These are phyloP conservation scores for Rhinolophus ferrumequinum DNA, from an alignment of 2,113 vertebrate genomes.

Conservation along the genomic window DNA sequence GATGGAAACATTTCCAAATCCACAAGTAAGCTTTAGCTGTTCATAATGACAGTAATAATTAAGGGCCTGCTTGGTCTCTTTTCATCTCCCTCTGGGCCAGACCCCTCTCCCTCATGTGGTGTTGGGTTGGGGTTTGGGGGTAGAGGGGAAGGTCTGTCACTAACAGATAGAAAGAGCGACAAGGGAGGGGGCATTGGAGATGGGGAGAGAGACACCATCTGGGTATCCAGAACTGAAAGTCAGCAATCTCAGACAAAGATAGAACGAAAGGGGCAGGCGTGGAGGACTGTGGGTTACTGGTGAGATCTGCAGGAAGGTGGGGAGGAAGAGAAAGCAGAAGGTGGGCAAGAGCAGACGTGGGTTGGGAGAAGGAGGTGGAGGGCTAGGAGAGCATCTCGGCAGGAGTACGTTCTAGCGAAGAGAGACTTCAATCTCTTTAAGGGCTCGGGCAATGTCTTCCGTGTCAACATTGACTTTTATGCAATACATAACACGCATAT, in stretches of 20 bases:
- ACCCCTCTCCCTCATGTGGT: not conserved
- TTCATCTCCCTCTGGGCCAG: not conserved
- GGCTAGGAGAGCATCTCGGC: not conserved
- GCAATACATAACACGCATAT: not conserved
- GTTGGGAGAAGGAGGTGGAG: not conserved
- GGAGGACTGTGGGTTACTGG: constrained; percentile 29
- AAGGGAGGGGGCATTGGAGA: not conserved
- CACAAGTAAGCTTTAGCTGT: not conserved
- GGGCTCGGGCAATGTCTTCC: not conserved
- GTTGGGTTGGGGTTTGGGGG: not conserved
- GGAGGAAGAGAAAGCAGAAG: constrained; percentile 75
- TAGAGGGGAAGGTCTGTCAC: not conserved
- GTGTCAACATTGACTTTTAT: not conserved
- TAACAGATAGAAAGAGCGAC: not conserved
- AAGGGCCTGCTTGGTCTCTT: not conserved
- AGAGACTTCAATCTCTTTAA: not conserved
- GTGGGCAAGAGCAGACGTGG: not conserved
- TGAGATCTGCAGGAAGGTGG: constrained; percentile 28
- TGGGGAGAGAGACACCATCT: constrained; percentile 40
- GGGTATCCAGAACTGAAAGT: constrained; percentile 72
- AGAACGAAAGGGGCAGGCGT: constrained; percentile 47
- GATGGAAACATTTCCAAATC: not conserved
- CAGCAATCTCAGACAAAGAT: constrained; percentile 42
- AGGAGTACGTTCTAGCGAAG: not conserved
- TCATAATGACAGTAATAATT: not conserved